A percentile compares a stretch with the other conserved stretches of the same genome.
These are phyloP conservation scores for Bombus haemorrhoidalis DNA, from an alignment of 1,140 invertebrate genomes.

Conservation along the genomic window DNA sequence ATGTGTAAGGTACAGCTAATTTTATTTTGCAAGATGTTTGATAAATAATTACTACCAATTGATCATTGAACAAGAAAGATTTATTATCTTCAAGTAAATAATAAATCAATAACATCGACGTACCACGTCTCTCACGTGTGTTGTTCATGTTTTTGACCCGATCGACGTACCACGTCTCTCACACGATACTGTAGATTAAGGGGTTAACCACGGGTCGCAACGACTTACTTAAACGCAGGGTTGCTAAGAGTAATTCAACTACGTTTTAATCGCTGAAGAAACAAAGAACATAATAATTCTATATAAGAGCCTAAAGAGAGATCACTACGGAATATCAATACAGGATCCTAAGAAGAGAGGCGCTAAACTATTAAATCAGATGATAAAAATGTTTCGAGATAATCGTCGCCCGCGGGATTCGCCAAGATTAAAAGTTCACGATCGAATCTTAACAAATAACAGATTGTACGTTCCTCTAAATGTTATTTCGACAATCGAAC, in stretches of 20 bases:
- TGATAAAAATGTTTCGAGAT: slow-evolving; percentile 5
- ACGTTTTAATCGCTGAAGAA: slow-evolving; percentile 56
- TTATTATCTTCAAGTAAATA: no score
- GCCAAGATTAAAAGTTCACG: slow-evolving; percentile 28
- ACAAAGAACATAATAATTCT: slow-evolving; percentile 43
- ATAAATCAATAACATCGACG: no score
- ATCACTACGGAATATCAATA: slow-evolving; percentile 55
- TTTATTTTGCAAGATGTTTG: no score
- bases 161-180: no score
- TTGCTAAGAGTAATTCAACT: slow-evolving; percentile 48
- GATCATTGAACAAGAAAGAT: no score
- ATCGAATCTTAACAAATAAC: background rate
- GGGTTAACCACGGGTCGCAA: slow-evolving; percentile 14
- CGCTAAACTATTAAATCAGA: slow-evolving; percentile 27
- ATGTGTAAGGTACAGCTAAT: no score
- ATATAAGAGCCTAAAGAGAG: slow-evolving; percentile 54
- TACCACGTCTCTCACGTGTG: no score
- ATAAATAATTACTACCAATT: no score
- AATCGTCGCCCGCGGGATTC: slow-evolving; percentile 28
- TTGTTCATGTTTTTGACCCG: no score
- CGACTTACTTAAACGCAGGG: slow-evolving; percentile 33
- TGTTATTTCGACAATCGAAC: background rate
- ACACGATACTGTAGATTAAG: no score
- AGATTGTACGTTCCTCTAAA: background rate
- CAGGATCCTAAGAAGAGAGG: slow-evolving; percentile 41